These are phyloP conservation scores for Pterocles burchelli DNA, from an alignment of 2,113 vertebrate genomes.

Conservation along the genomic window DNA sequence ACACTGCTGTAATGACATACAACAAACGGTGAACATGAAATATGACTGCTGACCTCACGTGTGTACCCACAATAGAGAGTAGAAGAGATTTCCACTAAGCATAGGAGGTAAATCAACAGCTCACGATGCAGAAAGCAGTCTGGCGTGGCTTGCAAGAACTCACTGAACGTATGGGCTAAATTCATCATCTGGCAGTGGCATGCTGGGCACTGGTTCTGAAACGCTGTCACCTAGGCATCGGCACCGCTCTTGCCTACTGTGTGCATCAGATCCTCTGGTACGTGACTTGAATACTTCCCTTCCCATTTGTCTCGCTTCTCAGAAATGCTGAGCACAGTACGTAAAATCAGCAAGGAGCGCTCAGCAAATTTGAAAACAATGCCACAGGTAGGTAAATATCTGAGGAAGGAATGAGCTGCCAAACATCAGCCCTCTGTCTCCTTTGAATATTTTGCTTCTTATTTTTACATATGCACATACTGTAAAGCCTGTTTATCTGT, in stretches of 20 bases:
- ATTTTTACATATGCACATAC: background rate
- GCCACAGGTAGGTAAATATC: background rate
- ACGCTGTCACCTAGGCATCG: background rate
- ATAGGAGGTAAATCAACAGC: background rate
- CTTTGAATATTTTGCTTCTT: background rate
- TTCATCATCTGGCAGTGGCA: background rate
- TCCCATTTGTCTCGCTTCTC: background rate
- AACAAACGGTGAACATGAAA: background rate
- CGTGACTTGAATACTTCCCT: background rate
- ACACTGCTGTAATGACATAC: background rate
- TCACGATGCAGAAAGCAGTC: background rate
- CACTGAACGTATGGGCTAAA: background rate
- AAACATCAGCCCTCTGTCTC: background rate
- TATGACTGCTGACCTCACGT: background rate
- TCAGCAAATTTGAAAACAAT: background rate
- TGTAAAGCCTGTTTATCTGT: slow-evolving; percentile 27
- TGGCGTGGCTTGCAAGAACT: background rate
- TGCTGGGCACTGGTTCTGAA: background rate
- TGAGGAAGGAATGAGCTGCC: background rate
- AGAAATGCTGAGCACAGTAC: background rate
- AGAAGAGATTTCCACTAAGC: background rate
- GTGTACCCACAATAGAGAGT: background rate
- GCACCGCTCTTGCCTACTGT: background rate
- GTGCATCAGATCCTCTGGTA: background rate
- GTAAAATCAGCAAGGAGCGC: background rate